These are phyloP conservation scores for Enteromius thamalakanensis DNA, from an alignment of 2,797 vertebrate species.

Conservation along the genomic window DNA sequence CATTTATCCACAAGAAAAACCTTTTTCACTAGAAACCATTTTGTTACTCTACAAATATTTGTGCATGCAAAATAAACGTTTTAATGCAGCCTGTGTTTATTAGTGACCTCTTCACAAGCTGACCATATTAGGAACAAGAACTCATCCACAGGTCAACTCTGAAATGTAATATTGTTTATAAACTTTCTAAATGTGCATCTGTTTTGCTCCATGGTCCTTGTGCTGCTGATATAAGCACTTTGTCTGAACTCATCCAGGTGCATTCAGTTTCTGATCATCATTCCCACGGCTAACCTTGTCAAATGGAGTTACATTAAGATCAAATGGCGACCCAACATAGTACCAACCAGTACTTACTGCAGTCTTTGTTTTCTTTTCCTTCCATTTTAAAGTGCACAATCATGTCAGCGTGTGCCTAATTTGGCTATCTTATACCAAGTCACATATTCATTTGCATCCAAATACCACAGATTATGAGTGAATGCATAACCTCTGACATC, in stretches of 20 bases:
- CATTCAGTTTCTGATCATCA: slow-evolving; percentile 49
- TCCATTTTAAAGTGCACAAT: neutral
- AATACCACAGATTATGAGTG: neutral
- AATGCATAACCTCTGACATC: neutral
- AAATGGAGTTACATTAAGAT: neutral
- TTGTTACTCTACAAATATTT: slow-evolving; percentile 5
- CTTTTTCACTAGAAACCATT: neutral
- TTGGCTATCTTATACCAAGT: neutral
- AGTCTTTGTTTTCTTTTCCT: neutral
- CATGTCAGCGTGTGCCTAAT: neutral
- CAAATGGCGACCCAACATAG: neutral
- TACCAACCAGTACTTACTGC: neutral
- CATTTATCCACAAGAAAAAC: neutral
- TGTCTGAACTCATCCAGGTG: slow-evolving; percentile 20
- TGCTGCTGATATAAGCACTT: slow-evolving; percentile 44
- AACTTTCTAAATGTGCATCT: neutral
- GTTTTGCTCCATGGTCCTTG: neutral
- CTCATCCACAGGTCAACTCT: neutral
- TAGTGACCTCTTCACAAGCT: neutral
- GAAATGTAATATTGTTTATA: slow-evolving; percentile 30
- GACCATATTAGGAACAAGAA: slow-evolving; percentile 23
- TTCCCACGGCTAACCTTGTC: neutral
- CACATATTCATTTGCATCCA: neutral
- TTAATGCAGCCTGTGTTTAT: neutral
- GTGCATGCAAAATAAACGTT: neutral